Conservation (phyloP, 2,888 invertebrate species). For the Glaucopsyche alexis region DNA sequence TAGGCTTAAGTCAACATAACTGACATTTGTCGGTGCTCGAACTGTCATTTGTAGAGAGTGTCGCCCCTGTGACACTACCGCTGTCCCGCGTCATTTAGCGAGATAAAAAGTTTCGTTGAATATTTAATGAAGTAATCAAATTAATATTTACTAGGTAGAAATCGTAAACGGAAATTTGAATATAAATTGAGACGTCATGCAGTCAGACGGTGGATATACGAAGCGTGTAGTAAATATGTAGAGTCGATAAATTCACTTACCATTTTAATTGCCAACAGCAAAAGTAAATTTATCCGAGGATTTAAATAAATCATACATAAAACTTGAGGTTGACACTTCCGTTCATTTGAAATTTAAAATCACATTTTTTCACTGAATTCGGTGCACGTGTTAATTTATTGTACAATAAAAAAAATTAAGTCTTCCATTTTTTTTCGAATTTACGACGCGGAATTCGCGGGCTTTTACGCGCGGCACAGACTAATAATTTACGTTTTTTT, state of each 20-base stretch:
- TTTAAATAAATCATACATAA: slow-evolving; percentile 80
- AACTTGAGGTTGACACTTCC: slow-evolving; percentile 67
- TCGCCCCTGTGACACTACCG: too few species aligned
- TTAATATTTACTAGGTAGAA: slow-evolving; percentile 35
- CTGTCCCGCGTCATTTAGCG: slow-evolving; percentile 8
- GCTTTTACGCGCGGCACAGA: slow-evolving; percentile 33
- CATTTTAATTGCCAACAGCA: slow-evolving; percentile 77
- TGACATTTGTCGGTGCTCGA: too few species aligned
- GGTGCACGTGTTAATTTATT: slow-evolving; percentile 5
- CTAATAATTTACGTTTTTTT: slow-evolving; percentile 29
- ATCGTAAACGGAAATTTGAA: slow-evolving; percentile 35
- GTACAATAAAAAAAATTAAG: slow-evolving; percentile 22
- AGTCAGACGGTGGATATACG: slow-evolving; percentile 24
- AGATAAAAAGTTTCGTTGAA: slow-evolving; percentile 36
- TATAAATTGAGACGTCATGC: slow-evolving; percentile 41
- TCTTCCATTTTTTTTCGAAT: slow-evolving; percentile 30
- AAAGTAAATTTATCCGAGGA: slow-evolving; percentile 74
- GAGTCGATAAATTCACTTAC: slow-evolving; percentile 53
- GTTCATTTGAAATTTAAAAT: slow-evolving; percentile 65
- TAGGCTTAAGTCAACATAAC: too few species aligned
- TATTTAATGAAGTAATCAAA: slow-evolving; percentile 37
- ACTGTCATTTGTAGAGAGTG: too few species aligned
- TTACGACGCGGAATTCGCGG: slow-evolving; percentile 34
- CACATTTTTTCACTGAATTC: slow-evolving; percentile 46
- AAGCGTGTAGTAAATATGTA: slow-evolving; percentile 31